Conservation (phyloP, 2,113 vertebrate genomes). For the Phrynosoma blainvillii region DNA sequence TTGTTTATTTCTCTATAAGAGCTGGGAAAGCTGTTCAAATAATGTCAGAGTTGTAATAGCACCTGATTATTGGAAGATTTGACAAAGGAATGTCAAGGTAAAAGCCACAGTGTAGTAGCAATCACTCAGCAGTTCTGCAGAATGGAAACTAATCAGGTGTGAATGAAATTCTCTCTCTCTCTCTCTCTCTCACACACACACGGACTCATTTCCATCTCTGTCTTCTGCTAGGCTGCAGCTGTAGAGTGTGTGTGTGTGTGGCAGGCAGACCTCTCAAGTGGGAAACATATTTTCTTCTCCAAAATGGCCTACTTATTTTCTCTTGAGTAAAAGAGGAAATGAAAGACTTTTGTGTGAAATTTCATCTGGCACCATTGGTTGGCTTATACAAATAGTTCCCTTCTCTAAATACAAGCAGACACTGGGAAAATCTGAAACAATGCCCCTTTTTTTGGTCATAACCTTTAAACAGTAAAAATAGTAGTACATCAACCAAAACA, state of each 20-base stretch:
- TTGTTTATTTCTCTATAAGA: slow-evolving; percentile 32
- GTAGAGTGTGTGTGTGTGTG: not conserved
- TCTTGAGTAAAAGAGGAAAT: not conserved
- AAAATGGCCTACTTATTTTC: slow-evolving; percentile 8
- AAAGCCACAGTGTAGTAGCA: not conserved
- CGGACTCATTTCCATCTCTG: not conserved
- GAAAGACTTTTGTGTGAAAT: slow-evolving; percentile 23
- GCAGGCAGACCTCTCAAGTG: not conserved
- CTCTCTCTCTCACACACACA: not conserved
- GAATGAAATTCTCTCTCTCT: not conserved
- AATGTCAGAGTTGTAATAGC: slow-evolving; percentile 33
- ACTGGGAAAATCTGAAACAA: slow-evolving; percentile 35
- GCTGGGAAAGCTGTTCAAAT: slow-evolving; percentile 41
- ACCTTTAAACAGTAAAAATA: slow-evolving; percentile 19
- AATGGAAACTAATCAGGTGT: slow-evolving; percentile 35
- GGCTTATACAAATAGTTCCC: slow-evolving; percentile 19
- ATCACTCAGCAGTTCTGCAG: not conserved
- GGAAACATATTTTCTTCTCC: not conserved
- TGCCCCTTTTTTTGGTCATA: not conserved
- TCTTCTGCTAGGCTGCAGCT: not conserved
- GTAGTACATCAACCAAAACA: not conserved
- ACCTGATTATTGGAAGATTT: not conserved
- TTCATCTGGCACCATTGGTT: not conserved
- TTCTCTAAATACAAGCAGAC: slow-evolving; percentile 4
- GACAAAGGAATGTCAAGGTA: slow-evolving; percentile 9